phyloP scores from a whole-genome alignment of 2,113 vertebrate genomes.

The Percopsis transmontana region DNA sequence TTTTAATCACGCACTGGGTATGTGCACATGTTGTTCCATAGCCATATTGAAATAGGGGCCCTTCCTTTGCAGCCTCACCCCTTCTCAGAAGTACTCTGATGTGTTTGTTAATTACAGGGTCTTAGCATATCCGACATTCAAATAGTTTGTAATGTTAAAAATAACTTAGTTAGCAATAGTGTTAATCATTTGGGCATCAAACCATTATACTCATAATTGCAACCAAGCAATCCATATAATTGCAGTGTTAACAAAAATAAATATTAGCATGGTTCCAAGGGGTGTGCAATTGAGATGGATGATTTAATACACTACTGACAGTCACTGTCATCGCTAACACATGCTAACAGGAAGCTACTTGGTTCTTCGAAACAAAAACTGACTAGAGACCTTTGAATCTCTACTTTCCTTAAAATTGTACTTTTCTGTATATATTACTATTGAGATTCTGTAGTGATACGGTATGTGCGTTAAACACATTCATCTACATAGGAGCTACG shows the following conservation, averaged over 20 bases:
- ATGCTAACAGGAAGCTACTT: background rate
- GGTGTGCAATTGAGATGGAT: background rate
- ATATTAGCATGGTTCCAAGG: background rate
- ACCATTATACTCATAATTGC: background rate
- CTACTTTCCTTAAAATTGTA: background rate
- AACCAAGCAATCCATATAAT: background rate
- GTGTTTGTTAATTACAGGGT: background rate
- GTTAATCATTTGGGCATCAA: background rate
- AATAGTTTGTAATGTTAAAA: no score
- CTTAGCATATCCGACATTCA: no score
- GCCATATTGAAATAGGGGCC: slow-evolving; percentile 34
- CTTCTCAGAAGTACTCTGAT: background rate
- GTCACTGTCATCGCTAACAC: background rate
- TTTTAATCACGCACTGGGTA: slow-evolving; percentile 46
- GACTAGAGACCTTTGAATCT: background rate
- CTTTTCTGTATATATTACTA: no score
- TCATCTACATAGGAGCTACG: slow-evolving; percentile 13
- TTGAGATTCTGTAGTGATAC: no score
- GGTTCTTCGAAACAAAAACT: background rate
- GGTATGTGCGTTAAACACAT: slow-evolving; percentile 1
- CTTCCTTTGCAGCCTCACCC: slow-evolving; percentile 1
- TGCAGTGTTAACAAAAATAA: background rate
- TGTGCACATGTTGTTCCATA: slow-evolving; percentile 34
- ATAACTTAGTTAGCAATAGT: background rate
- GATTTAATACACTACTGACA: background rate